Percentiles rank a stretch among this genome's conserved stretches.
Conservation (phyloP, 2,113 vertebrate genomes). For the Brachyhypopomus gauderio region DNA sequence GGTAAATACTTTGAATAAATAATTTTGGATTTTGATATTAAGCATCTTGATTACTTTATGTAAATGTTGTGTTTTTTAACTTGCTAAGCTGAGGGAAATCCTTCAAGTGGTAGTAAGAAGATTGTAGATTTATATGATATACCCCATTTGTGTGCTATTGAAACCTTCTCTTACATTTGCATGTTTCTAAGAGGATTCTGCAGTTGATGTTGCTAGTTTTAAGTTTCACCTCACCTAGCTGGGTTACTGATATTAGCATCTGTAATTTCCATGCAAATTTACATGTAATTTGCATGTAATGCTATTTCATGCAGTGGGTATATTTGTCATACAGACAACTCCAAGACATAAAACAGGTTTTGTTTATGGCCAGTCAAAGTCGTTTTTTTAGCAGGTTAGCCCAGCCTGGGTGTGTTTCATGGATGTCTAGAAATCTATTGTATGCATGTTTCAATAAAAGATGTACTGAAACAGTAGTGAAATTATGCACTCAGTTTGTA, state of each 20-base stretch:
- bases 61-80: too few relatives aligned
- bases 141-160: background rate
- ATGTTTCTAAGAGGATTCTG: background rate
- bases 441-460: slow-evolving; percentile 38
- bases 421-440: slow-evolving; percentile 20
- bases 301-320: background rate
- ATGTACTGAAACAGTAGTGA: background rate
- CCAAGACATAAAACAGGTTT: background rate
- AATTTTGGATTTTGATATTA: too few relatives aligned
- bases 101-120: background rate
- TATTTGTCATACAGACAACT: background rate
- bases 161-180: background rate
- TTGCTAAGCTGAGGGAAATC: too few relatives aligned
- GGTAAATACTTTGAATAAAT: too few relatives aligned
- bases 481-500: background rate
- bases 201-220: background rate
- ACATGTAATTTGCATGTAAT: background rate
- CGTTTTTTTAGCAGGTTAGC: background rate
- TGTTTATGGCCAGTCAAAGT: background rate
- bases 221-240: background rate
- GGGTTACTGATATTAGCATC: background rate
- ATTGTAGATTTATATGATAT: background rate
- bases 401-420: slow-evolving; percentile 26
- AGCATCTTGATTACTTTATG: too few relatives aligned
- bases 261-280: background rate